Percentiles rank a stretch among this genome's conserved stretches.
These are phyloP conservation scores for Gymnothorax javanicus DNA, from an alignment of 2,797 vertebrate species.

Conservation along the genomic window DNA sequence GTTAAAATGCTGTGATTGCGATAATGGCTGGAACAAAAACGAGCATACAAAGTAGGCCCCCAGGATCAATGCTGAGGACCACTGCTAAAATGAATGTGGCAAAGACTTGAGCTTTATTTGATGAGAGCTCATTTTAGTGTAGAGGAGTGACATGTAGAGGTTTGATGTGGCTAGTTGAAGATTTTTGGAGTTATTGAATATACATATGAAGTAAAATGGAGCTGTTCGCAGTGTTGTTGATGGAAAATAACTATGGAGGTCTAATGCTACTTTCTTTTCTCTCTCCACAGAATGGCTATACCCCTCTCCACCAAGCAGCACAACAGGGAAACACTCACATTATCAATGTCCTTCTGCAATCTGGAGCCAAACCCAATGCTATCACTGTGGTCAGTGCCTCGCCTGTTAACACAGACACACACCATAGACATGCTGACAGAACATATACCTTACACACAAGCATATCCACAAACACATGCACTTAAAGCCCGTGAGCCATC, in stretches of 20 bases:
- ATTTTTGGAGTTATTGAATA: neutral
- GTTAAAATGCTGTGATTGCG: too few relatives aligned
- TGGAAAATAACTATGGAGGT: neutral
- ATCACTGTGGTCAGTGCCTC: constrained; percentile 82
- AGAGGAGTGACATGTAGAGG: neutral
- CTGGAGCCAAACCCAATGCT: constrained; percentile 91
- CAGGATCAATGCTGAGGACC: too few relatives aligned
- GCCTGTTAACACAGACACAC: neutral
- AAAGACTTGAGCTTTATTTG: neutral
- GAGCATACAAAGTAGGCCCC: too few relatives aligned
- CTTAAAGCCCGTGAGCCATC: neutral
- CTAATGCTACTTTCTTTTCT: neutral
- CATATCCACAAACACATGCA: neutral
- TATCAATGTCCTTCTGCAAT: constrained; percentile 90
- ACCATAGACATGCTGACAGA: constrained; percentile 10
- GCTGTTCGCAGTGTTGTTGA: neutral
- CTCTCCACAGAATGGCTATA: constrained; percentile 89
- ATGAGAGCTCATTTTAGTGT: neutral
- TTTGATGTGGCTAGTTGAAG: neutral
- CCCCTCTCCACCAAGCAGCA: constrained; percentile 95
- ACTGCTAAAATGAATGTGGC: neutral
- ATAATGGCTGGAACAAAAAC: too few relatives aligned
- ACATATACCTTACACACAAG: neutral
- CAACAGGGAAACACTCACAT: constrained; percentile 98
- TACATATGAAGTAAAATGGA: neutral